A percentile compares a stretch with the other conserved stretches of the same genome.
Evolutionary conservation across 2,797 vertebrate genomes (phyloP).

Genomic region (Nannoperca australis): DNA sequence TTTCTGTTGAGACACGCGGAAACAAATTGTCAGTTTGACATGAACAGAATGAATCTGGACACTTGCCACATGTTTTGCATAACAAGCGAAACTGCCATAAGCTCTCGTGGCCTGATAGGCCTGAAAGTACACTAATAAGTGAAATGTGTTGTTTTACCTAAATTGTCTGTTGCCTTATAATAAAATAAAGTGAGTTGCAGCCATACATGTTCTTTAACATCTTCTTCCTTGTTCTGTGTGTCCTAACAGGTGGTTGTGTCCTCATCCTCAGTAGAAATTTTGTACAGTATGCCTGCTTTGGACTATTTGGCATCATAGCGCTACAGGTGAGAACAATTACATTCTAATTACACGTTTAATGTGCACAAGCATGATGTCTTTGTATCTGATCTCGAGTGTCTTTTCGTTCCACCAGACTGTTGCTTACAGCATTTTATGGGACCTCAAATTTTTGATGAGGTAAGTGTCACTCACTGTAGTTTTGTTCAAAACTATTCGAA

Average conservation of each 20-base stretch:
- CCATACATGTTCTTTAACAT: background rate
- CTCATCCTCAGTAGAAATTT: constrained; percentile 98
- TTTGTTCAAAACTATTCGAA: background rate
- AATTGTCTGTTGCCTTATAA: background rate
- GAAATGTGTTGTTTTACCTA: background rate
- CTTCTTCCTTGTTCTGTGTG: constrained; percentile 17
- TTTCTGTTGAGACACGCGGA: background rate
- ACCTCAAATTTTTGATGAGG: constrained; percentile 99
- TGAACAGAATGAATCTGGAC: background rate
- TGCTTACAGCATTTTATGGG: constrained; percentile 99
- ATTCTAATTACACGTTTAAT: background rate
- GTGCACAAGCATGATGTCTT: background rate
- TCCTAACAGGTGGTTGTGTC: constrained; percentile 92
- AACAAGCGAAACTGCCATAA: background rate
- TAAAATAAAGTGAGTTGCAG: background rate
- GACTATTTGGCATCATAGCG: constrained; percentile 97
- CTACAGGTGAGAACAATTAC: constrained; percentile 90
- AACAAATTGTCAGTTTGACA: background rate
- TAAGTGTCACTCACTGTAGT: constrained; percentile 74
- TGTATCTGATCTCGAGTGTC: constrained; percentile 36
- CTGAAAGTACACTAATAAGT: background rate
- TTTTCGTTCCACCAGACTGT: constrained; percentile 88
- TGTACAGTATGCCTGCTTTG: constrained; percentile 98
- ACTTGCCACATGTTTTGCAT: background rate
- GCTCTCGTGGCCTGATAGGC: background rate